A percentile compares a stretch with the other conserved stretches of the same genome.
Conservation (phyloP, 23 tunicate species). For the Trididemnum clinides region DNA sequence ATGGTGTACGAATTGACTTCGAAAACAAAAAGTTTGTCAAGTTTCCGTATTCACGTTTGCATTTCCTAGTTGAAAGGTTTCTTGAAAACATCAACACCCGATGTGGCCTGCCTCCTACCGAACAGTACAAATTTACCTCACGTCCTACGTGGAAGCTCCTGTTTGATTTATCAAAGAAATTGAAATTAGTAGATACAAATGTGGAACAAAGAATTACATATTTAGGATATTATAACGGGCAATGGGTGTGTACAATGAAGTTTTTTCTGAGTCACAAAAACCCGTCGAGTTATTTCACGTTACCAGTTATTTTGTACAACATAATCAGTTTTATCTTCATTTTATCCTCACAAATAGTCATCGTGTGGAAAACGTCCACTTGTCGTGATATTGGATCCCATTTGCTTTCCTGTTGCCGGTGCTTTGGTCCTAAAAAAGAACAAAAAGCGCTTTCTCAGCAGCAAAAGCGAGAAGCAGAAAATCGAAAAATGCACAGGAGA, state of each 20-base stretch:
- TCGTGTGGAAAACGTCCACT: conserved; percentile 13
- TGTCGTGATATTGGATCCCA: not conserved
- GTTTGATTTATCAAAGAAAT: not conserved
- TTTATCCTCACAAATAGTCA: not conserved
- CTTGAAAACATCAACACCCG: not conserved
- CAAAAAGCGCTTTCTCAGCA: not conserved
- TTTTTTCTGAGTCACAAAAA: not conserved
- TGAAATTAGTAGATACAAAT: not conserved
- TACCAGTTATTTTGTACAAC: not conserved
- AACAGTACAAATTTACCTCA: not conserved
- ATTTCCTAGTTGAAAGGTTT: not conserved
- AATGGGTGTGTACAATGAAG: conserved; percentile 26
- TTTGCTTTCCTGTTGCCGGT: too few relatives aligned
- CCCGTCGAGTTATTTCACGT: not conserved
- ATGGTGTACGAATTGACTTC: not conserved
- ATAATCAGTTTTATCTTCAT: not conserved
- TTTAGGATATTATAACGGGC: conserved; percentile 1
- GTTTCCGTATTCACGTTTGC: not conserved
- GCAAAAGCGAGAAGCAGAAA: not conserved
- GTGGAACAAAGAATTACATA: not conserved
- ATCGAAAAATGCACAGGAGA: conserved; percentile 18
- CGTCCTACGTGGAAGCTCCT: not conserved
- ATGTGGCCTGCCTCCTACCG: not conserved
- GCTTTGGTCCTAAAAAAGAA: not conserved
- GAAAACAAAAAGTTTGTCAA: not conserved